Evolutionary conservation across 2,113 vertebrate species (phyloP).

Genomic region (Strigops habroptila): DNA sequence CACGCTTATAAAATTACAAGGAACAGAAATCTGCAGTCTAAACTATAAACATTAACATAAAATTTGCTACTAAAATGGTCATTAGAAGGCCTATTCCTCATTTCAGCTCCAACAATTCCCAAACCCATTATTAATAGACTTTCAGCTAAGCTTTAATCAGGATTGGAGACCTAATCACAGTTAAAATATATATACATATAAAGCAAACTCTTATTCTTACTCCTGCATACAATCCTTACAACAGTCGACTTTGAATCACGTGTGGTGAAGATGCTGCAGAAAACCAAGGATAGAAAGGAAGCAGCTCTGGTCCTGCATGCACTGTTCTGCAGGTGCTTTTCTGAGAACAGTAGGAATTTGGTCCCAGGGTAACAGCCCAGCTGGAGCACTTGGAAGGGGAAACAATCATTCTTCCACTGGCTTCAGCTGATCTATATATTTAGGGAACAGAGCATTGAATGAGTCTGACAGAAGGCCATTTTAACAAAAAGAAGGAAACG

Average conservation of each 20-base stretch:
- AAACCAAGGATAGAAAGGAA: background rate
- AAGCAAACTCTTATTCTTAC: background rate
- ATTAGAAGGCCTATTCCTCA: conserved; percentile 10
- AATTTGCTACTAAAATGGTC: background rate
- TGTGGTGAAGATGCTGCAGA: background rate
- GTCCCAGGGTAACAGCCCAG: background rate
- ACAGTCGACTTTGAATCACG: background rate
- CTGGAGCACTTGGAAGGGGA: background rate
- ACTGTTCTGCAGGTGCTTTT: background rate
- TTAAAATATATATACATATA: conserved; percentile 19
- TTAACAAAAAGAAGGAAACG: background rate
- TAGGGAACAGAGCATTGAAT: background rate
- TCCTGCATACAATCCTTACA: background rate
- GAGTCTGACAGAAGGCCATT: background rate
- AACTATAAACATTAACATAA: background rate
- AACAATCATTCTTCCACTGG: background rate
- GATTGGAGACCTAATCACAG: conserved; percentile 30
- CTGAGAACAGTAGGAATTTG: background rate
- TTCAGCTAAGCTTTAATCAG: background rate
- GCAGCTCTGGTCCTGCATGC: background rate
- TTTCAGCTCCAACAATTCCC: conserved; percentile 20
- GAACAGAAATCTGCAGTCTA: background rate
- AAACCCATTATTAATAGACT: background rate
- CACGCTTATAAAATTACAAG: background rate
- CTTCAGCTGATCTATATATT: background rate